Evolutionary conservation across 30 jellyfish, hydroid and myxozoan species (phyloP), one percentile per base, ranked within the genome.

Genomic region (Mastigias papua): DNA sequence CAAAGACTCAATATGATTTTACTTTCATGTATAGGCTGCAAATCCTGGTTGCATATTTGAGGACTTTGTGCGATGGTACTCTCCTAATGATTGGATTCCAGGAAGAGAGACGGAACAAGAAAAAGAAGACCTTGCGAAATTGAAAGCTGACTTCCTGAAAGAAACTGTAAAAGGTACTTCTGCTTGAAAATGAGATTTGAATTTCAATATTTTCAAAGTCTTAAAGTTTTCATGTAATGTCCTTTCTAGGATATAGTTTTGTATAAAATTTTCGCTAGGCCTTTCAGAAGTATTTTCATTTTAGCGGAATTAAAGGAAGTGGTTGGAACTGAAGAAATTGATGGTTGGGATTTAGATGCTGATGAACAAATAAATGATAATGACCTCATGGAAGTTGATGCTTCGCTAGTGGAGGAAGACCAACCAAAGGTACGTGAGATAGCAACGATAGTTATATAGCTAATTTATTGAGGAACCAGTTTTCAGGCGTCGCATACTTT

Each of bases 11-110:
- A n/a, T n/a, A n/a, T n/a, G n/a, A n/a, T n/a, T n/a, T n/a, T n/a
- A n/a, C n/a, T n/a, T n/a, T n/a, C n/a, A n/a, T 48, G 29, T 69
- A 34, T 28, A 93, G 98, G 98, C 98, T 81, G 98, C 98, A 11
- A 93, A 93, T 65, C 98, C 98, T n/a, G 97, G 97, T 19, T 93
- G 97, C 66, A 88, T 81, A 23, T 87, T 93, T 81, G 97, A 79
- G 64, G 98, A 93, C 75, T 93, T 93, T 68, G 98, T 93, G 37
- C 89, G 98, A 26, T 93, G 98, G 98, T 89, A 93, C 84, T 93
- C 98, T 0, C 98, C 98, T 1, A 88, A 93, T 69, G 98, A 93
- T 81, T 93, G 98, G 98, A 63, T 93, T 30, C 78, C 90, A 20
- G 97, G 97, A 23, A 89, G 96, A n/a, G 94, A 87, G 69, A 88